Base-by-base conservation (phyloP, 2,113 vertebrate genomes). In the Osmerus eperlanus region DNA sequence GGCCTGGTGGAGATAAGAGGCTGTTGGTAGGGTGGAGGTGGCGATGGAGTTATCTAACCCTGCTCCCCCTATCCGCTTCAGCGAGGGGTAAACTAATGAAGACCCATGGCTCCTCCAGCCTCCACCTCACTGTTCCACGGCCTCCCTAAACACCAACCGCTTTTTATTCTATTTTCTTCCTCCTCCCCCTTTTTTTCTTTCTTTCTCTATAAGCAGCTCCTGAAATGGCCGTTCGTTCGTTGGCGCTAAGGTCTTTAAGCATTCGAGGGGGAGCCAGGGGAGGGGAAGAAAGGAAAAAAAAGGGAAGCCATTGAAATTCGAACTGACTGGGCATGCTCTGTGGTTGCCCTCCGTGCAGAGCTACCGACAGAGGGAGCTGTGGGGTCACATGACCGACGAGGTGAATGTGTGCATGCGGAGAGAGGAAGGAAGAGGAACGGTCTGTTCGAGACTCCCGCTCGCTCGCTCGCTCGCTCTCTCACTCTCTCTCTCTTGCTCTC, bases 311-410 rank as follows among this genome's bases (percentile, higher is more conserved):
- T 77, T 82, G 72, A 79, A 85, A 84, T 85, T 82, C 29, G 74
- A 75, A 78, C 80, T 68, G 86, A 87, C 88, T 89, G 90, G 88
- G 89, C 88, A 89, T 91, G 87, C 89, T 91, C 87, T 29, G 84
- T 89, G 71, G 86, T 84, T 86, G 87, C 83, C 78, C 78, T 85
- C 67, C 77, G 51, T 82, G 85, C 76, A 76, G 68, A 70, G 79
- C 80, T 72, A 83, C 92, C 92, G 86, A 89, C 88, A 92, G 90
- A 92, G 89, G 91, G 90, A 92, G 90, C 90, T 82, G 86, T 79
- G 83, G 71, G 85, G 89, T 90, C 89, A 91, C 85, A 74, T 92
- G 91, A 90, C 85, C 81, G 52, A 65, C 51, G 81, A 85, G 82
- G 87, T 89, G 88, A 91, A 88, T 89, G 87, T 72, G 77, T 87